A percentile compares a stretch with the other conserved stretches of the same genome.
These are phyloP conservation scores for Andrena trimmerana DNA, from an alignment of 2,888 invertebrate genomes.

Conservation along the genomic window DNA sequence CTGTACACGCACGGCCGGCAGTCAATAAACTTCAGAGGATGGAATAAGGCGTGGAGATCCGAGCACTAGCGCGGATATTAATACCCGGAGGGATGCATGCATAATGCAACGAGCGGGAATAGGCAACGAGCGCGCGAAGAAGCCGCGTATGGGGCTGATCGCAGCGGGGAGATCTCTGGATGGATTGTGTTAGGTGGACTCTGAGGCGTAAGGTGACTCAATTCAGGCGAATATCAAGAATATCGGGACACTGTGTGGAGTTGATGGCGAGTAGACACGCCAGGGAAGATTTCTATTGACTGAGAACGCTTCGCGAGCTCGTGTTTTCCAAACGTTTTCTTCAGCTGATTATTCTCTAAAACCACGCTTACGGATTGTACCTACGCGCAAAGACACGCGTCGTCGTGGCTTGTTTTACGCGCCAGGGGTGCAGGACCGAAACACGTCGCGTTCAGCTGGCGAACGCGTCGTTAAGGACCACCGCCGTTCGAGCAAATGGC, in stretches of 20 bases:
- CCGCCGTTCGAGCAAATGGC: neutral
- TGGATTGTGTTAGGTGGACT: neutral
- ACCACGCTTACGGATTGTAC: too few relatives aligned
- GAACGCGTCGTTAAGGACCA: conserved; percentile 4
- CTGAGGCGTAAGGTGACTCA: conserved; percentile 16
- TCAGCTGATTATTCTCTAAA: too few relatives aligned
- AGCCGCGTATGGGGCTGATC: conserved; percentile 39
- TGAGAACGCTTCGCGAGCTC: too few relatives aligned
- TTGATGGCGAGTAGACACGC: too few relatives aligned
- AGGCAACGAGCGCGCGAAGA: conserved; percentile 10
- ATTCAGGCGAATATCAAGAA: conserved; percentile 17
- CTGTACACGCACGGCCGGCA: conserved; percentile 31
- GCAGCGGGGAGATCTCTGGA: neutral
- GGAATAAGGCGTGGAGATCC: neutral
- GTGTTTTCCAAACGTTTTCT: too few relatives aligned
- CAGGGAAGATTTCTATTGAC: too few relatives aligned
- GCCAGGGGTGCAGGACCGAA: neutral
- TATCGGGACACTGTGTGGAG: too few relatives aligned
- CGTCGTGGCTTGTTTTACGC: neutral
- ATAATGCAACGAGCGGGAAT: conserved; percentile 47
- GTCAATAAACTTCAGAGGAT: conserved; percentile 51
- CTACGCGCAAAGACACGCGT: neutral
- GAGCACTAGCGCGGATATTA: conserved; percentile 41
- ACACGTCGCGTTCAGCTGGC: neutral
- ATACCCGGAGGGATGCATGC: conserved; percentile 49